Conservation (phyloP, 2,797 vertebrate genomes). For the Micromesistius poutassou region DNA sequence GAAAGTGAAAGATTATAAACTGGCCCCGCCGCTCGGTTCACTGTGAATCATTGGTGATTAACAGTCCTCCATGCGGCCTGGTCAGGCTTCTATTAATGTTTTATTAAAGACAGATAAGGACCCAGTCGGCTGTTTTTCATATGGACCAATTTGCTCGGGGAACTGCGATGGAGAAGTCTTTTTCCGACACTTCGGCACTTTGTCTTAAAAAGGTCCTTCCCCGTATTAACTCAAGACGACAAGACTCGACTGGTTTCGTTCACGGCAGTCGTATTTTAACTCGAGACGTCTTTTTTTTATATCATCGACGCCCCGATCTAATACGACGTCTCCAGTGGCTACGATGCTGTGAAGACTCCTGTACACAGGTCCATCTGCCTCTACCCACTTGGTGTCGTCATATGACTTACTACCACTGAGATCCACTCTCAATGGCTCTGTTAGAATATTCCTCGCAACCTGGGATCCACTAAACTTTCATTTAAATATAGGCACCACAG, state of each 20-base stretch:
- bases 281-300: neutral
- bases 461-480: too few species aligned
- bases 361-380: too few species aligned
- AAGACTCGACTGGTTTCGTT: neutral
- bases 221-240: neutral
- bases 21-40: neutral
- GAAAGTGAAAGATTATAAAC: neutral
- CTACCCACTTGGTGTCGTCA: too few species aligned
- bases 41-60: too few species aligned
- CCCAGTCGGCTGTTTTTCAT: neutral
- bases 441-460: too few species aligned
- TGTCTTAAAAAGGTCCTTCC: neutral
- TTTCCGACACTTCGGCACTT: neutral
- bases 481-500: too few species aligned
- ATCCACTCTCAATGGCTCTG: too few species aligned
- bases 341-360: neutral
- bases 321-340: neutral
- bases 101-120: neutral
- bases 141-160: neutral
- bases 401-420: too few species aligned
- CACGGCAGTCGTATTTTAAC: neutral
- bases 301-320: neutral
- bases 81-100: neutral
- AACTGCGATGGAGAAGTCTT: neutral
- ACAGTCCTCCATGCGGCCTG: neutral